Evolutionary conservation across 1,140 invertebrate species (phyloP), one percentile per base, ranked within the genome.

Genomic region (Charaxes varanes): DNA sequence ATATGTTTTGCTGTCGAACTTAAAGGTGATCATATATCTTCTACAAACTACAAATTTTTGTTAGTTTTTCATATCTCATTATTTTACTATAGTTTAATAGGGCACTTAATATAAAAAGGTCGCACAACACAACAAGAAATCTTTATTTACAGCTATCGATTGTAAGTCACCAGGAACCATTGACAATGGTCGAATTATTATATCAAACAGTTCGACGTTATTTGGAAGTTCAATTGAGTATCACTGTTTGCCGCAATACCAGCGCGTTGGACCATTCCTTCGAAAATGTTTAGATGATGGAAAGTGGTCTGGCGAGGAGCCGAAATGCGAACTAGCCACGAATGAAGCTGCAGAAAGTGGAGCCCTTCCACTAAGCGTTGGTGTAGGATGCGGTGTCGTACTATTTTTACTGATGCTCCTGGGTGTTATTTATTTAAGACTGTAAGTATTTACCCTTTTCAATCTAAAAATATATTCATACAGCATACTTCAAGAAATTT

Each of bases 191-290:
- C 86, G 94, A 44, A 90, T 95, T 1, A 95, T 95, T 53, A 88
- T 95, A 4, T 89, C 94, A 21, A 96, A 97, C 57, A 90, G 91
- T 12, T 91, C 92, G 0, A 95, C 92, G 0, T 86, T 89, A 3
- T 97, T 92, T 59, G 91, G 91, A 4, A 92, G 92, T 36, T 89
- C 90, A 2, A 90, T 95, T 1, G 93, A 95, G 61, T 97, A 97
- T 69, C 92, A 94, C 51, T 98, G 96, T 64, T 79, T 96, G 34
- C 93, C 93, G 4, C 92, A 93, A 47, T 96, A 88, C 74, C 91
- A 93, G 63, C 87, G 94, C 22, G 88, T 92, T 1, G 94, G 94
- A 0, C 91, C 92, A 2, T 94, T 93, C 68, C 76, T 94, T 2
- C 85, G 93, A 30, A 94, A 93, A 61, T 96, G 94, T 71, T 83